Evolutionary conservation across 2,797 vertebrate species (phyloP), one percentile per base, ranked within the genome.

Genomic region (Argya squamiceps): DNA sequence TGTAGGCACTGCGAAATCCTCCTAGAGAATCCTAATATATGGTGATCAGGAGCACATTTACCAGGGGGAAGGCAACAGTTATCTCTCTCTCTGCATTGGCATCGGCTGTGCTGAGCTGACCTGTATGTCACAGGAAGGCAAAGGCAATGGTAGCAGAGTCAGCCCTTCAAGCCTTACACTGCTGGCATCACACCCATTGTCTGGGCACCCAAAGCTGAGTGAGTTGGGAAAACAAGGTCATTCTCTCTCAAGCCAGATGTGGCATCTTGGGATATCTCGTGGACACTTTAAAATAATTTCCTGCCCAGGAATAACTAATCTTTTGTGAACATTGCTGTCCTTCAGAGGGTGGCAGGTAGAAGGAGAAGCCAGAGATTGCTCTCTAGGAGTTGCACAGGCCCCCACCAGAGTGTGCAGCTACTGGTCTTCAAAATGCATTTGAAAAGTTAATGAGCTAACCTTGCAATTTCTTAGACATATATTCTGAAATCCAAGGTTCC

Each of bases 191-290:
- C 74, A 37, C 26, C 14, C 27, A 12, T 24, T 37, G 37, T 32
- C 30, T 3, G 3, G 46, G 23, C 15, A 73, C 13, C 9, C 20
- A 74, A 49, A 49, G 11, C 20, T 0, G 0, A 39, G 8, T 0
- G 2, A 6, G 8, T 26, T 23, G 9, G 16, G 24, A 29, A 56
- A 64, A 37, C 11, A 59, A 73, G 16, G 12, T 36, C 27, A 47
- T 63, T 84, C 36, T 60, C 15, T 70, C 29, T 39, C 43, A 27
- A 53, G 3, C 1, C 10, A 44, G 4, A 8, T 29, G 29, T 6
- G 7, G 9, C 43, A 5, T 39, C 41, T 43, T 59, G 44, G 23
- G 32, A 29, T 26, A 68, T 4, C 36, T 84, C 60, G 77, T 2
- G 5, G 11, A 20, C 1, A 6, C 9, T 60, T 89, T 43, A 20